A percentile compares a stretch with the other conserved stretches of the same genome.
Evolutionary conservation across 2,888 invertebrate species (phyloP).

Genomic region (Melinopterus prodromus): DNA sequence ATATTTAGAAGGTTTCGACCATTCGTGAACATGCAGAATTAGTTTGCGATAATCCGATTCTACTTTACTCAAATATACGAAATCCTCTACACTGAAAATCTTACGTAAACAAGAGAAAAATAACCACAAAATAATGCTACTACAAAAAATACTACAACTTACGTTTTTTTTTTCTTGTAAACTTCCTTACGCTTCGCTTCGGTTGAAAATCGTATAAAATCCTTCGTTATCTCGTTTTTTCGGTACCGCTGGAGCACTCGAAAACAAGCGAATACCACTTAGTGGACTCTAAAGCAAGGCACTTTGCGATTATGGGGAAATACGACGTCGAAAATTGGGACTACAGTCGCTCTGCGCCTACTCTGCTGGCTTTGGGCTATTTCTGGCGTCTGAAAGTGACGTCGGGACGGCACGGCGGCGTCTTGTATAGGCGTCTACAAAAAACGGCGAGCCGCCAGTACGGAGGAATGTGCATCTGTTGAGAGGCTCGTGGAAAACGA

Average conservation of each 20-base stretch:
- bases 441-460: slow-evolving; percentile 18
- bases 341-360: neutral
- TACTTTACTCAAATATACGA: neutral
- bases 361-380: slow-evolving; percentile 45
- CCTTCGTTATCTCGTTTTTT: neutral
- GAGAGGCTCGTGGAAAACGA: neutral
- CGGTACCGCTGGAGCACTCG: neutral
- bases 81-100: neutral
- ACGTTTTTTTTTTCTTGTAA: neutral
- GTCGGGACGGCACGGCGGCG: slow-evolving; percentile 42
- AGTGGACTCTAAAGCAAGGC: slow-evolving; percentile 6
- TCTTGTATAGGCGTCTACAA: neutral
- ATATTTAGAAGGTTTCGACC: neutral
- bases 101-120: neutral
- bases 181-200: neutral
- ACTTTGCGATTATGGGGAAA: slow-evolving; percentile 42
- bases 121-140: neutral
- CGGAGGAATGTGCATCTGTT: slow-evolving; percentile 24
- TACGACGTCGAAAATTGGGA: slow-evolving; percentile 34
- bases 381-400: slow-evolving; percentile 46
- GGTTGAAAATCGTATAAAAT: neutral
- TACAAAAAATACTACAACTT: neutral
- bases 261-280: slow-evolving; percentile 17
- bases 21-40: neutral
- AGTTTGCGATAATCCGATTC: neutral